phyloP scores from a whole-genome alignment of 2,113 vertebrate species.

The Tautogolabrus adspersus region DNA sequence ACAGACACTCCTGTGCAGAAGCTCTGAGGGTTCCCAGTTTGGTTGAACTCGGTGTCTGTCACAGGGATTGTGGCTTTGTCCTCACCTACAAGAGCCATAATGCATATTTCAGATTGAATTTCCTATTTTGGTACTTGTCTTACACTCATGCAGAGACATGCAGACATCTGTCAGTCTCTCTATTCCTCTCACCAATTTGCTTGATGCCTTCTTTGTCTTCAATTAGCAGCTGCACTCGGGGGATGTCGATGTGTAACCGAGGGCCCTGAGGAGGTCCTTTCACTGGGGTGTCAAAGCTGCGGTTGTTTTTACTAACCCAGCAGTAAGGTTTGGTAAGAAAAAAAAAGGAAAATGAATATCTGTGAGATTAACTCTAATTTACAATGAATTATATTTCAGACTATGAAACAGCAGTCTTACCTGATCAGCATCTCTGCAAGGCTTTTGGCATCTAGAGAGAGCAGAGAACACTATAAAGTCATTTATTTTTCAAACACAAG shows the following conservation, averaged over 20 bases:
- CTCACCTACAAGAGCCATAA: slow-evolving; percentile 84
- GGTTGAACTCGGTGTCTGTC: slow-evolving; percentile 96
- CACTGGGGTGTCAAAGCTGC: slow-evolving; percentile 98
- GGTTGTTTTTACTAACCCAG: slow-evolving; percentile 95
- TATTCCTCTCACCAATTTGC: slow-evolving; percentile 90
- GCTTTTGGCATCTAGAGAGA: slow-evolving; percentile 93
- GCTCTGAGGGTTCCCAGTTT: slow-evolving; percentile 97
- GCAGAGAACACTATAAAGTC: slow-evolving; percentile 16
- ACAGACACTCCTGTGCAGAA: slow-evolving; percentile 97
- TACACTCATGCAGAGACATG: slow-evolving; percentile 5
- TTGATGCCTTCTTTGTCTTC: slow-evolving; percentile 99
- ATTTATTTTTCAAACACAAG: slow-evolving; percentile 10
- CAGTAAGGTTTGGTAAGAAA: slow-evolving; percentile 35
- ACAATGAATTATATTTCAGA: not conserved
- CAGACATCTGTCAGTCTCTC: slow-evolving; percentile 13
- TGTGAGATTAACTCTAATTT: not conserved
- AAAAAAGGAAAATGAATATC: slow-evolving; percentile 24
- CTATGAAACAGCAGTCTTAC: slow-evolving; percentile 72
- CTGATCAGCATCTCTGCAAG: slow-evolving; percentile 99
- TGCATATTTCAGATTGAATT: slow-evolving; percentile 3
- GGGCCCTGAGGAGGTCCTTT: slow-evolving; percentile 98
- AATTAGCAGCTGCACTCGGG: slow-evolving; percentile 96
- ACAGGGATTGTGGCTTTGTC: slow-evolving; percentile 98
- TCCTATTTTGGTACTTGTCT: not conserved
- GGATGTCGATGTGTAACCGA: slow-evolving; percentile 97